Conservation (phyloP, 92 coral and sea anemone species). For the Porites rus region DNA sequence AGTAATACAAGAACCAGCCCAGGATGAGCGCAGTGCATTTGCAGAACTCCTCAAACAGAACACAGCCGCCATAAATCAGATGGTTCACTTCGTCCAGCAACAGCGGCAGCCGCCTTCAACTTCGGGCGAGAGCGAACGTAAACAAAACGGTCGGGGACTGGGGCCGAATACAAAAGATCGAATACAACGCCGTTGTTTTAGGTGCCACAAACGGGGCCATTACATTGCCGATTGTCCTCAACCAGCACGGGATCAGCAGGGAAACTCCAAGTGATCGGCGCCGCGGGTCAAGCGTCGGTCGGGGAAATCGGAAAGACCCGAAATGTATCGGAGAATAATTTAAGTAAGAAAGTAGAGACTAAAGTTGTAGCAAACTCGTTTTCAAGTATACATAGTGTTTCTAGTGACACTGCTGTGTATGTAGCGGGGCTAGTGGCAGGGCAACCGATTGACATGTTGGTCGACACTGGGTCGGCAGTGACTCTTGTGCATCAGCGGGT, state of each 20-base stretch:
- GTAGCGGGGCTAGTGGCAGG: too few relatives aligned
- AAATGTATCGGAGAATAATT: too few relatives aligned
- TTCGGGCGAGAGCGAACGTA: neutral
- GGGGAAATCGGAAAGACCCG: neutral
- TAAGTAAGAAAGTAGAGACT: too few relatives aligned
- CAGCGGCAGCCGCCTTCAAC: too few relatives aligned
- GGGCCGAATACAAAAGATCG: neutral
- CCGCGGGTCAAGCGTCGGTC: neutral
- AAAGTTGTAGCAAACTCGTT: too few relatives aligned
- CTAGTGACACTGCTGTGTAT: too few relatives aligned
- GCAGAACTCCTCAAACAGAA: too few relatives aligned
- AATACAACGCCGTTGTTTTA: neutral
- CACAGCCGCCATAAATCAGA: too few relatives aligned
- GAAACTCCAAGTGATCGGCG: conserved; percentile 34
- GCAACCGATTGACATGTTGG: too few relatives aligned
- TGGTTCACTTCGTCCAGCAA: too few relatives aligned
- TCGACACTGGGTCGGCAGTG: too few relatives aligned
- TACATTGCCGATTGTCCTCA: conserved; percentile 10
- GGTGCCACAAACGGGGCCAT: conserved; percentile 42
- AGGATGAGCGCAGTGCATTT: neutral
- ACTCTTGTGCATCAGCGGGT: too few relatives aligned
- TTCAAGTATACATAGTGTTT: neutral
- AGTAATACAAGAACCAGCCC: neutral
- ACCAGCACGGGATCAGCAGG: conserved; percentile 5
- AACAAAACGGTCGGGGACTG: conserved; percentile 27